Percentiles rank a stretch among this genome's conserved stretches.
Evolutionary conservation across 2,797 vertebrate genomes (phyloP).

Genomic region (Anisognathus igniventris): DNA sequence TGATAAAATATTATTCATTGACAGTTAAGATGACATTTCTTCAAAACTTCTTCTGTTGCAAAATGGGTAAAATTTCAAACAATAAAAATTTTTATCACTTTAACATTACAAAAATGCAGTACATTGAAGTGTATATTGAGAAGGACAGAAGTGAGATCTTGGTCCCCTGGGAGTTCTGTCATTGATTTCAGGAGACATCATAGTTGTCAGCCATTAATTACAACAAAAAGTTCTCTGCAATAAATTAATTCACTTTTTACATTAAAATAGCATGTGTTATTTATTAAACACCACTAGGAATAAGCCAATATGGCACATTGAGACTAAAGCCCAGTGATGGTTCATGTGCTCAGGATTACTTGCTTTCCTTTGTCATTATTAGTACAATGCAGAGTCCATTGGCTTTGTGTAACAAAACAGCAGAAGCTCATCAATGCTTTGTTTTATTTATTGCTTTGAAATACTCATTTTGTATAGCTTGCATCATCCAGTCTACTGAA

Average conservation of each 20-base stretch:
- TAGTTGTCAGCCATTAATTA: background rate
- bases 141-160: background rate
- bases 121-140: background rate
- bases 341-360: background rate
- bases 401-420: background rate
- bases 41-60: background rate
- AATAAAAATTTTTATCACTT: background rate
- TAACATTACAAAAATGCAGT: background rate
- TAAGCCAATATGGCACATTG: background rate
- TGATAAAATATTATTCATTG: background rate
- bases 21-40: background rate
- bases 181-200: background rate
- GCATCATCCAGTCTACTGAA: conserved; percentile 96
- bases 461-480: conserved; percentile 75
- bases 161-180: background rate
- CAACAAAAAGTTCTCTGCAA: background rate
- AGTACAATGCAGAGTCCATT: background rate
- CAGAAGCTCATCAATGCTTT: background rate
- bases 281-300: background rate
- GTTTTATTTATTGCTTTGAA: background rate
- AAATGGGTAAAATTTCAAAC: background rate
- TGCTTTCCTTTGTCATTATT: background rate
- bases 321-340: background rate
- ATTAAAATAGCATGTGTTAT: background rate
- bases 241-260: background rate